Evolutionary conservation across 2,113 vertebrate species (phyloP).

Genomic region (Pristiophorus japonicus): DNA sequence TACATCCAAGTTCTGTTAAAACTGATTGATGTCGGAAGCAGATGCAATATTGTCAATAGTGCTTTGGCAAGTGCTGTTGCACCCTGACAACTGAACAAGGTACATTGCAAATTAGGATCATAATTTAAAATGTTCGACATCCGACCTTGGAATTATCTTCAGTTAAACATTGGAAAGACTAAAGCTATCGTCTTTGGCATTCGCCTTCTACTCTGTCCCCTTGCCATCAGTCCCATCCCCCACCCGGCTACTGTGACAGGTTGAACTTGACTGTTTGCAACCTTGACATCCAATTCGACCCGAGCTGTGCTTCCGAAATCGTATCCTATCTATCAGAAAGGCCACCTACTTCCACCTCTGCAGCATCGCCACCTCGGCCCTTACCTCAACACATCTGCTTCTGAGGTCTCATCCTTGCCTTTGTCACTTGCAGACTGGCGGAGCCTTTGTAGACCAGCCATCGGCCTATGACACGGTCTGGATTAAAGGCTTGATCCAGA

Average conservation of each 20-base stretch:
- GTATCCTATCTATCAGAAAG: not conserved
- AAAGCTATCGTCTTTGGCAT: not conserved
- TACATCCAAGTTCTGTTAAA: not conserved
- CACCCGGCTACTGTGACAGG: no score
- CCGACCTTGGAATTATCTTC: not conserved
- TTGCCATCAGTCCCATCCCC: no score
- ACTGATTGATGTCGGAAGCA: not conserved
- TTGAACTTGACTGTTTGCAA: not conserved
- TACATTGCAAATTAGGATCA: not conserved
- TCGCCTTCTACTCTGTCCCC: not conserved
- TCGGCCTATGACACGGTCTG: no score
- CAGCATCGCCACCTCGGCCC: not conserved
- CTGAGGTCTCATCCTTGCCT: not conserved
- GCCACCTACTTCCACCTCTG: not conserved
- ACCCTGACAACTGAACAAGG: not conserved
- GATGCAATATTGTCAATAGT: not conserved
- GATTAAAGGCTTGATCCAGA: no score
- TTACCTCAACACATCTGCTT: not conserved
- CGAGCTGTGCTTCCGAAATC: not conserved
- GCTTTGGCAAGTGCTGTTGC: conserved; percentile 20
- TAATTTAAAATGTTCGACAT: not conserved
- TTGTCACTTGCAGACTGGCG: not conserved
- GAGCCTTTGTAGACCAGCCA: no score
- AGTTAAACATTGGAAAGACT: not conserved
- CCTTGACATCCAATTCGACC: not conserved